phyloP scores from a whole-genome alignment of 2,113 vertebrate genomes.

The Sinocyclocheilus anshuiensis region DNA sequence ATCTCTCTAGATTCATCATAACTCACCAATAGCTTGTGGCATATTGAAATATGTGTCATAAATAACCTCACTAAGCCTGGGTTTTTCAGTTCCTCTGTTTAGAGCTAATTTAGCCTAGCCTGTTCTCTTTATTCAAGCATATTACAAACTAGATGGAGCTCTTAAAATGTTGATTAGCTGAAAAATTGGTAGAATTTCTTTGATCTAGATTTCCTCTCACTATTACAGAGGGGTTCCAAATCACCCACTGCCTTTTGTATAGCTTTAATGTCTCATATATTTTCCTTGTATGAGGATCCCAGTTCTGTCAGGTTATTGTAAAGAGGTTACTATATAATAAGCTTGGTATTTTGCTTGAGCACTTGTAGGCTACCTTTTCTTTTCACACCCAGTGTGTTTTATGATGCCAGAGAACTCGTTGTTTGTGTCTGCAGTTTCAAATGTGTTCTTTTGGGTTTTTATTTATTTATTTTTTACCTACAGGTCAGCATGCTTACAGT shows the following conservation, averaged over 20 bases:
- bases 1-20: slow-evolving; percentile 46
- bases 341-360: slow-evolving; percentile 9
- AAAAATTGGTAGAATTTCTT: background rate
- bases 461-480: background rate
- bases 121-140: background rate
- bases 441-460: background rate
- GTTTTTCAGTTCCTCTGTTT: slow-evolving; percentile 51
- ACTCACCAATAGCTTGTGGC: slow-evolving; percentile 21
- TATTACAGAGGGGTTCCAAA: background rate
- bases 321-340: slow-evolving; percentile 14
- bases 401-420: background rate
- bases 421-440: background rate
- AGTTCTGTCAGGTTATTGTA: slow-evolving; percentile 26
- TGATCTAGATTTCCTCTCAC: background rate
- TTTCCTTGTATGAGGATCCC: slow-evolving; percentile 2
- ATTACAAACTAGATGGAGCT: background rate
- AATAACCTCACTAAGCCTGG: slow-evolving; percentile 45
- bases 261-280: slow-evolving; percentile 8
- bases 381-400: background rate
- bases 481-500: background rate
- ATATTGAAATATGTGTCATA: slow-evolving; percentile 58
- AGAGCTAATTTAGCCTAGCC: slow-evolving; percentile 33
- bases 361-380: background rate
- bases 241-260: background rate
- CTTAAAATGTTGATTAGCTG: background rate